Evolutionary conservation across 2,113 vertebrate species (phyloP).

Genomic region (Neofelis nebulosa): DNA sequence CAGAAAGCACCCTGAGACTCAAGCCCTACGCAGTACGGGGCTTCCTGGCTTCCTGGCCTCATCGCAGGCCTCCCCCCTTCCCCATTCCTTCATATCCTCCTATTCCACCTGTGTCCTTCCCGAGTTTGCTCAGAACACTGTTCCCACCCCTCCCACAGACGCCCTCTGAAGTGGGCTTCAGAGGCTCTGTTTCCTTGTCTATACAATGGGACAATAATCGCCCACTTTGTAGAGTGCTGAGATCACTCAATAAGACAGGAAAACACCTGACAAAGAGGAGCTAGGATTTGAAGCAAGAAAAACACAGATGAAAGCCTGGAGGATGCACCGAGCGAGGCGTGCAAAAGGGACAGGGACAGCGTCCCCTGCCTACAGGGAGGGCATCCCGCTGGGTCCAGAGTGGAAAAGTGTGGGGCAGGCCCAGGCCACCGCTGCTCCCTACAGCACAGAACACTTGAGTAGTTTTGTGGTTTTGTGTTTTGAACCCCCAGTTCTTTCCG

Average conservation of each 20-base stretch:
- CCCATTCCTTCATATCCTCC: rapidly evolving
- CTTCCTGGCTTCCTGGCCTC: background rate
- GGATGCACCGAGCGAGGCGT: background rate
- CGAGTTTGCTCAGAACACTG: background rate
- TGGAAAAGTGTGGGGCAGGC: rapidly evolving
- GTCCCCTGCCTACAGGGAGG: rapidly evolving
- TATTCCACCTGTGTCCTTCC: background rate
- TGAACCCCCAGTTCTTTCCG: background rate
- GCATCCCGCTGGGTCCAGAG: background rate
- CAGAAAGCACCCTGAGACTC: background rate
- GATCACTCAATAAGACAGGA: background rate
- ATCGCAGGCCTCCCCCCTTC: no score
- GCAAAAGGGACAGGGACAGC: background rate
- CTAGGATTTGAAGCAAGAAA: background rate
- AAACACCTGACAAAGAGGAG: background rate
- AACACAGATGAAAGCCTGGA: background rate
- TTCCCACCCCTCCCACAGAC: background rate
- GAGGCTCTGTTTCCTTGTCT: background rate
- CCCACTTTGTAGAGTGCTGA: background rate
- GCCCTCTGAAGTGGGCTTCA: background rate
- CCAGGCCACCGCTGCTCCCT: background rate
- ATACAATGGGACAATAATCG: background rate
- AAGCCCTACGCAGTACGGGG: rapidly evolving
- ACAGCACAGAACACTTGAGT: background rate
- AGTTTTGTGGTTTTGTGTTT: background rate